Base-by-base conservation (phyloP, 2,888 invertebrate genomes). In the Meliscaeva auricollis region DNA sequence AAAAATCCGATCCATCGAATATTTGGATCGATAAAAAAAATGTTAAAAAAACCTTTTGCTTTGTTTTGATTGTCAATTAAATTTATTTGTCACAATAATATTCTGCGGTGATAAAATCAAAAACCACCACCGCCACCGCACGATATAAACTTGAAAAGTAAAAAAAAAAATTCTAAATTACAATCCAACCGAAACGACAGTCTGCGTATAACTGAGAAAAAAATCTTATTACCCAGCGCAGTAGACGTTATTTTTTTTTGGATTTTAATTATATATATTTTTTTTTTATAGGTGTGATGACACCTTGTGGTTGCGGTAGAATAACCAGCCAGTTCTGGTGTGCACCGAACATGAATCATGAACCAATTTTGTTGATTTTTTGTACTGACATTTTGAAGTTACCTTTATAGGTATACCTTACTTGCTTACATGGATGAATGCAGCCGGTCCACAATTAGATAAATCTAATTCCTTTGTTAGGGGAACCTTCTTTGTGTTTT, bases 261-360 rank as follows among this genome's bases (percentile, higher is more conserved):
- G 35, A 35, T 70, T 66, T 75, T 68, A 73, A 78, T 73, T 78
- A 60, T 9, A 35, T 35, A 8, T 13, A 13, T 81, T 76, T 56
- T 72, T 41, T 54, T 30, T 54, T 30, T 30, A 30, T 68, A 77
- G 82, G 77, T 77, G 77, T 56, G 56, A 76, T 84, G 66, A 62
- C 84, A 84, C 80, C 80, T 84, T 50, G 66, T 22, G 66, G 84
- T 72, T 79, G 72, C 56, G 58, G 46, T 69, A 38, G 41, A 50
- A 58, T 60, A 52, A 50, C 68, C 73, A 72, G 56, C 54, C 52
- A 41, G 35, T 48, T 70, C 73, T 38, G 48, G 70, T 75, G 58
- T 50, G 44, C 54, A 62, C 54, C 22, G 22, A 58, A 58, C 13
- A 80, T 80, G 75, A 84, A 58, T 84, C 83, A 83, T 50, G 35